Evolutionary conservation across 2,888 invertebrate genomes (phyloP).

Genomic region (Dioctria rufipes): DNA sequence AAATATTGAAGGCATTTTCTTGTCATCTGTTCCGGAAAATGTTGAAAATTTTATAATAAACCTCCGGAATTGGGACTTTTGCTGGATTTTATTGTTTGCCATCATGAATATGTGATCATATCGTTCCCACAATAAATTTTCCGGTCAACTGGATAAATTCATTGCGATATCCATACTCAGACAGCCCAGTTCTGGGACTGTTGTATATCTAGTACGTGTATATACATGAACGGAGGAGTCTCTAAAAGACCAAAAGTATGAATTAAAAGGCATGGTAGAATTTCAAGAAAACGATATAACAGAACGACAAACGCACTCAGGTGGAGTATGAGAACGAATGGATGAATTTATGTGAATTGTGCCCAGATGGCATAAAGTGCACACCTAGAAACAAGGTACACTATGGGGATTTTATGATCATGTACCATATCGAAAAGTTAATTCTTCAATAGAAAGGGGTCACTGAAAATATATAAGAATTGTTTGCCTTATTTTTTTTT

Average conservation of each 20-base stretch:
- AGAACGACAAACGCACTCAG: neutral
- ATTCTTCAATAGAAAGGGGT: neutral
- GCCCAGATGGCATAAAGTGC: neutral
- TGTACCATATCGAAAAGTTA: neutral
- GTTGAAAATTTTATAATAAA: neutral
- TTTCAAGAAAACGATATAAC: neutral
- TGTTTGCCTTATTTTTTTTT: too few species aligned
- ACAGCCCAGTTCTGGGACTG: too few species aligned
- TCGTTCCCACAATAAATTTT: conserved; percentile 14
- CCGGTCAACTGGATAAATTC: neutral
- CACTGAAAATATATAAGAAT: neutral
- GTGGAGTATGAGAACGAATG: neutral
- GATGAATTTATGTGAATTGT: neutral
- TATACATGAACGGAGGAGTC: neutral
- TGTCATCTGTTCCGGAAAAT: neutral
- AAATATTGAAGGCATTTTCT: too few species aligned
- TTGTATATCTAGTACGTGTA: too few species aligned
- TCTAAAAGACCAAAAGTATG: neutral
- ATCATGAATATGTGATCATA: neutral
- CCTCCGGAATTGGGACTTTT: neutral
- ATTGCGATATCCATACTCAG: neutral
- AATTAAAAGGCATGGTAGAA: neutral
- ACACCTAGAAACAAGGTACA: neutral
- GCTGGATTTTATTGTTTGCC: neutral
- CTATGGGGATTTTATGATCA: conserved; percentile 3